Percentiles rank a stretch among this genome's conserved stretches.
phyloP scores from a whole-genome alignment of 1,140 invertebrate species.

The Portunus trituberculatus region DNA sequence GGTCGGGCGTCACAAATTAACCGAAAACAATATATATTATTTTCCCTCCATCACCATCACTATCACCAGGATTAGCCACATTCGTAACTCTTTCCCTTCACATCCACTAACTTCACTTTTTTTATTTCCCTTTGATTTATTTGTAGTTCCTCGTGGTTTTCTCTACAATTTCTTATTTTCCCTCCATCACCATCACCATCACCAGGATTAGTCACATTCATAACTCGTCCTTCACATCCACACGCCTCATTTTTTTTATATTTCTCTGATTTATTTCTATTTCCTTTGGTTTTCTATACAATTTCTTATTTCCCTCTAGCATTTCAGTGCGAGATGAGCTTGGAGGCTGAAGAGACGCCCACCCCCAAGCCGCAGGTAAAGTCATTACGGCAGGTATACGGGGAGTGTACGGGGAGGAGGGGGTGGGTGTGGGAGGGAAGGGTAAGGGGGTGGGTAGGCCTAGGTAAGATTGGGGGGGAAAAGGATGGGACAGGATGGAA shows the following conservation, averaged over 20 bases:
- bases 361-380: conserved; percentile 17
- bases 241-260: neutral
- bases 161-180: too few species aligned
- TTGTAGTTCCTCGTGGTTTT: too few species aligned
- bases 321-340: neutral
- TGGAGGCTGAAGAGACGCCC: neutral
- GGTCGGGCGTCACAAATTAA: neutral
- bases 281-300: neutral
- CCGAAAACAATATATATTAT: neutral
- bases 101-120: neutral
- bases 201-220: neutral
- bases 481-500: conserved; percentile 10
- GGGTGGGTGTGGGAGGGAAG: neutral
- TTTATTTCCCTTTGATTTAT: neutral
- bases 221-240: neutral
- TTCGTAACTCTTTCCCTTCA: neutral
- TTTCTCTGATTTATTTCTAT: neutral
- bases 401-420: neutral
- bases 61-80: neutral
- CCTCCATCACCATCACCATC: neutral
- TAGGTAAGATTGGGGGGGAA: neutral
- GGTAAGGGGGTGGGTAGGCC: neutral
- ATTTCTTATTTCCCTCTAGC: neutral
- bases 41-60: neutral
- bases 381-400: neutral